A percentile compares a stretch with the other conserved stretches of the same genome.
phyloP scores from a whole-genome alignment of 2,888 invertebrate genomes.

The Drosophila buzzatii region DNA sequence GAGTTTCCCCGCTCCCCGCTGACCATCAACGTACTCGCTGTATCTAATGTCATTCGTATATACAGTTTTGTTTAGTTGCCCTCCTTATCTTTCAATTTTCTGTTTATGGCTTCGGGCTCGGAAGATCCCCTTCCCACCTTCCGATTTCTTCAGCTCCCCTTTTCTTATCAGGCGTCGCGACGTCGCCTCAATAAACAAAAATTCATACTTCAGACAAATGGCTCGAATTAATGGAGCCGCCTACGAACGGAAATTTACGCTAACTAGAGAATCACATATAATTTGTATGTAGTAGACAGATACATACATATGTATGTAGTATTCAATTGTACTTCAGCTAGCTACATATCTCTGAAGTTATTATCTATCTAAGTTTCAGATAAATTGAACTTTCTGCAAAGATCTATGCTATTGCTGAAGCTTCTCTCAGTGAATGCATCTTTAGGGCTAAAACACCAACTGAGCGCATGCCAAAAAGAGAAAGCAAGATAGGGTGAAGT shows the following conservation, averaged over 20 bases:
- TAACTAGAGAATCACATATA: neutral
- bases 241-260: slow-evolving; percentile 32
- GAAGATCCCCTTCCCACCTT: neutral
- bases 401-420: neutral
- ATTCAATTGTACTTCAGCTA: no score
- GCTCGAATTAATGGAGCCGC: slow-evolving; percentile 45
- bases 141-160: neutral
- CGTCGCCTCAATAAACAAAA: slow-evolving; percentile 33
- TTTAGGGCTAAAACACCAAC: neutral
- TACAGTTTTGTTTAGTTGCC: slow-evolving; percentile 2
- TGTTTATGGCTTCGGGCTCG: slow-evolving; percentile 30
- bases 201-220: slow-evolving; percentile 23
- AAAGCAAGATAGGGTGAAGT: neutral
- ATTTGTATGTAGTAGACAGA: neutral
- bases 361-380: neutral
- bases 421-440: neutral
- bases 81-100: slow-evolving; percentile 34
- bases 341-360: no score
- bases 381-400: neutral
- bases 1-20: neutral
- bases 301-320: neutral
- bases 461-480: neutral
- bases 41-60: neutral
- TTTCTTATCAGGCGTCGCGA: slow-evolving; percentile 21
- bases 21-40: neutral